These are phyloP conservation scores for Enteromius paludinosus DNA, from an alignment of 2,797 vertebrate genomes.

Conservation along the genomic window DNA sequence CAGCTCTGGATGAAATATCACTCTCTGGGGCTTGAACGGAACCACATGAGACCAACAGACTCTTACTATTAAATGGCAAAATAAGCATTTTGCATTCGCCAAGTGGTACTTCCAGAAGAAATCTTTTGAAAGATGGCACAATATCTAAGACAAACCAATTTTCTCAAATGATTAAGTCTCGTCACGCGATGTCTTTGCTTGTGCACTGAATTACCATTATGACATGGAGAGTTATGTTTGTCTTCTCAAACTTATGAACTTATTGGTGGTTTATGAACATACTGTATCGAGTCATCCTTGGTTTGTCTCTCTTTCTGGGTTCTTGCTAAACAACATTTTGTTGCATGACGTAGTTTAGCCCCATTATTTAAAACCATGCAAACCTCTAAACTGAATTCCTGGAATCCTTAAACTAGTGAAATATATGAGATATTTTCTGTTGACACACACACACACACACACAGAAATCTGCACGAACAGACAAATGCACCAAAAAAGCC, in stretches of 20 bases:
- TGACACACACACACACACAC: conserved; percentile 56
- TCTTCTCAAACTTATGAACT: background rate
- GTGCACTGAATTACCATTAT: background rate
- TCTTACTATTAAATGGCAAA: conserved; percentile 46
- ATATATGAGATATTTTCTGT: conserved; percentile 63
- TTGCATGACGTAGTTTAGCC: background rate
- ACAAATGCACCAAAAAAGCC: conserved; percentile 54
- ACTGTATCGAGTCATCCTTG: conserved; percentile 2
- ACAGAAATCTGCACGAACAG: conserved; percentile 64
- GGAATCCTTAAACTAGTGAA: conserved; percentile 62
- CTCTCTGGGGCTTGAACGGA: conserved; percentile 43
- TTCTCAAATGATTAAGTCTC: conserved; percentile 13
- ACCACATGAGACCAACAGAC: conserved; percentile 29
- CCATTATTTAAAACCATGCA: conserved; percentile 61
- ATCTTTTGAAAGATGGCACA: conserved; percentile 32
- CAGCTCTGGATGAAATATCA: conserved; percentile 48
- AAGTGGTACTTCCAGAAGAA: conserved; percentile 1
- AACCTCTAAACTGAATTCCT: conserved; percentile 55
- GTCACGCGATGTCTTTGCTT: conserved; percentile 24
- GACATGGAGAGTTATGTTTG: conserved; percentile 2
- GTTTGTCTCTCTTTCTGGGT: conserved; percentile 26
- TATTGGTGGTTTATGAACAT: conserved; percentile 15
- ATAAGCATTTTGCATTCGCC: conserved; percentile 18
- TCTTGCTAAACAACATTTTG: background rate
- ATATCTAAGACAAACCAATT: conserved; percentile 29